phyloP scores from a whole-genome alignment of 2,888 invertebrate species.

The Xiphydria camelus region DNA sequence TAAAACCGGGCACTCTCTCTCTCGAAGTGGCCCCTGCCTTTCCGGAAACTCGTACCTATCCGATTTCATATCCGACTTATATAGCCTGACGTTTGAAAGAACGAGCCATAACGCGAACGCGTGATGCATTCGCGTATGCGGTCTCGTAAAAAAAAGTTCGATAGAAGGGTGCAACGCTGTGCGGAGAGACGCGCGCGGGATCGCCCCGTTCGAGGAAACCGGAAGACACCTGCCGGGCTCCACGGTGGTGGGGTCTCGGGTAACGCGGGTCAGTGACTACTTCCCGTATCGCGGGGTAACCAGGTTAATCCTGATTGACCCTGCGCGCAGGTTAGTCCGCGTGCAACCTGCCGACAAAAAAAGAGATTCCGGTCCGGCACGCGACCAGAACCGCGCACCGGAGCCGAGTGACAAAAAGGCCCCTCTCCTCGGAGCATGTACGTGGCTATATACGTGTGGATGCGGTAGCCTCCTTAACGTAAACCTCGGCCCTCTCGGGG shows the following conservation, averaged over 20 bases:
- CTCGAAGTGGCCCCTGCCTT: too few relatives aligned
- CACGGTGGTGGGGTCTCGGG: slow-evolving; percentile 4
- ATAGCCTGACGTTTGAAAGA: too few relatives aligned
- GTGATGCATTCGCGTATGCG: too few relatives aligned
- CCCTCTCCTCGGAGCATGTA: slow-evolving; percentile 24
- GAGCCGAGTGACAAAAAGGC: slow-evolving; percentile 51
- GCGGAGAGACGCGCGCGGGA: too few relatives aligned
- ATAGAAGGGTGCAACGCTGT: too few relatives aligned
- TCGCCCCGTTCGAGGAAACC: slow-evolving; percentile 20
- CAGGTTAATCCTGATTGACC: slow-evolving; percentile 56
- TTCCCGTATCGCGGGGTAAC: slow-evolving; percentile 43
- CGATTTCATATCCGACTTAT: too few relatives aligned
- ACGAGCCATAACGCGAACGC: too few relatives aligned
- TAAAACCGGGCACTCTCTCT: too few relatives aligned
- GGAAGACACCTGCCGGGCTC: slow-evolving; percentile 39
- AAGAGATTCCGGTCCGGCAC: slow-evolving; percentile 52
- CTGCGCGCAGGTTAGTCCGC: slow-evolving; percentile 34
- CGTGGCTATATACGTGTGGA: slow-evolving; percentile 21
- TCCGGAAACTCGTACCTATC: too few relatives aligned
- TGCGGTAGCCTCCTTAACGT: slow-evolving; percentile 28
- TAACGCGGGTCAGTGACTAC: slow-evolving; percentile 30
- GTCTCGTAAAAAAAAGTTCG: too few relatives aligned
- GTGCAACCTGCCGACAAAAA: slow-evolving; percentile 34
- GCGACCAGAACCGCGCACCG: slow-evolving; percentile 43
- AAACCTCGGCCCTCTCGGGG: slow-evolving; percentile 30